phyloP scores from a whole-genome alignment of 2,888 invertebrate genomes.

The Aleiodes alternator region DNA sequence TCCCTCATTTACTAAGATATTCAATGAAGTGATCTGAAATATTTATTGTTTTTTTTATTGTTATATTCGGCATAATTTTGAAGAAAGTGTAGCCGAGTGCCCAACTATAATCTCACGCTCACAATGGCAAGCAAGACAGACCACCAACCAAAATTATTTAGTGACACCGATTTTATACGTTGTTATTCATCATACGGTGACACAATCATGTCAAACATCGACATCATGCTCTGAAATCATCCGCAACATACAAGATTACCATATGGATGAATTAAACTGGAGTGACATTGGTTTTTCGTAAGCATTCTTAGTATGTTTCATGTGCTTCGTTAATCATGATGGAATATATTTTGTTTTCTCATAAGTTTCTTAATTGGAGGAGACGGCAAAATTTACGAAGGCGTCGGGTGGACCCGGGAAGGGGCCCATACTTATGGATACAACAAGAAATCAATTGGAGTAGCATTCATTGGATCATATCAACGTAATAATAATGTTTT shows the following conservation, averaged over 20 bases:
- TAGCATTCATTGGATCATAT: constrained; percentile 79
- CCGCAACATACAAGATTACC: constrained; percentile 77
- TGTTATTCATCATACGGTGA: constrained; percentile 79
- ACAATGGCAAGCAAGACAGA: constrained; percentile 79
- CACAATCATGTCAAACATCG: constrained; percentile 75
- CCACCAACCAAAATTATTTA: constrained; percentile 74
- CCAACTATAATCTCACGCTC: constrained; percentile 78
- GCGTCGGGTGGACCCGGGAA: constrained; percentile 80
- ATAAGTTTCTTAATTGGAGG: constrained; percentile 80
- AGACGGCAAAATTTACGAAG: constrained; percentile 82
- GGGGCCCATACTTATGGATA: constrained; percentile 80
- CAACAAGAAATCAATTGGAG: constrained; percentile 80
- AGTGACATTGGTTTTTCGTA: constrained; percentile 80
- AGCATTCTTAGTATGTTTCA: constrained; percentile 60
- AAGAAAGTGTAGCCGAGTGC: constrained; percentile 68
- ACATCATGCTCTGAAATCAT: constrained; percentile 74
- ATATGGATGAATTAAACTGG: constrained; percentile 76
- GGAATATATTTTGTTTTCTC: neutral
- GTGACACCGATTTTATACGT: constrained; percentile 78
- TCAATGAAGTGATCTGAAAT: neutral
- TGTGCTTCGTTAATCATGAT: too few relatives aligned
- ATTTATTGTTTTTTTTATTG: neutral
- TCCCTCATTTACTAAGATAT: neutral
- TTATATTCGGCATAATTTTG: too few relatives aligned
- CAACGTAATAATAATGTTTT: constrained; percentile 54